Evolutionary conservation across 2,113 vertebrate species (phyloP), one percentile per base, ranked within the genome.

Genomic region (Archilochus colubris): DNA sequence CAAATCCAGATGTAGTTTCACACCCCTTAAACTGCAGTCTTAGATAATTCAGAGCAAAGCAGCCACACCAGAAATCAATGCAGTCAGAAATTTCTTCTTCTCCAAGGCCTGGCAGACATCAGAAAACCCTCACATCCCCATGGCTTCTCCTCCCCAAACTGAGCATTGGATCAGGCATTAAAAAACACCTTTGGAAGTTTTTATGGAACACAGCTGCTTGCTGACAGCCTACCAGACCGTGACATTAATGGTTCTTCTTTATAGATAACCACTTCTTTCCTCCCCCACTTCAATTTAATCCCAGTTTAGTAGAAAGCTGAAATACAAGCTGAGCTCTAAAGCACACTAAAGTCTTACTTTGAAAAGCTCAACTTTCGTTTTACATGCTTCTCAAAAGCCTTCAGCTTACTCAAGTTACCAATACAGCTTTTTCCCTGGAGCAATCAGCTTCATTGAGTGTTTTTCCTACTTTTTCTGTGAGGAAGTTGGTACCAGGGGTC

Each of bases 141-240:
- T 3, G 12, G 64, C 30, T 63, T 7, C n/a, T 89, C 62, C 50
- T 77, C 83, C 80, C 43, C 77, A 58, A 23, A 30, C 27, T 5
- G 40, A 89, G 69, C 25, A 4, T 46, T 72, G 82, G 89, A 73
- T 84, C 15, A 1, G 10, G 30, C 48, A n/a, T 57, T 14, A 11
- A 84, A 83, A 44, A 91, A 64, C 5, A 2, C 28, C 78, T 68
- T 68, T 50, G 67, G 78, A 87, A 24, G 62, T 15, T 54, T 82
- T 64, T 6, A 48, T 92, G 94, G 89, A 93, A 21, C 46, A 9
- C 0, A 59, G 86, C 83, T 80, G 68, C 61, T 70, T 21, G 77
- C 89, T 78, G 91, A 91, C 94, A 92, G 79, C 53, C 77, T 43
- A 24, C 55, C 77, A 53, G 7, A 86, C 70, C 62, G 25, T 82